Evolutionary conservation across 2,113 vertebrate species (phyloP).

Genomic region (Patagioenas fasciata): DNA sequence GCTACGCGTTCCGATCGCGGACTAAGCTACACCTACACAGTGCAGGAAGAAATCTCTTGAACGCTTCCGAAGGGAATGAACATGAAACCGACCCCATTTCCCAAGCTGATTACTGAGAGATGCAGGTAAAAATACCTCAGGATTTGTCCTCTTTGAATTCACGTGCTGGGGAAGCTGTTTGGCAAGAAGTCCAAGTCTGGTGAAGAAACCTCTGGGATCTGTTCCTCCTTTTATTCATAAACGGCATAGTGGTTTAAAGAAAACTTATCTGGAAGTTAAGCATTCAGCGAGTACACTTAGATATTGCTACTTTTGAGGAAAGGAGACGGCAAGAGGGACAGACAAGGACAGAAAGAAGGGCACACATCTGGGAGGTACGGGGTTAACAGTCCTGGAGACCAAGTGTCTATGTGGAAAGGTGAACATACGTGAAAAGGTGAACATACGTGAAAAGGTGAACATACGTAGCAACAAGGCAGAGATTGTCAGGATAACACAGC

Average conservation of each 20-base stretch:
- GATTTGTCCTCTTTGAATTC: background rate
- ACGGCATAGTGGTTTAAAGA: background rate
- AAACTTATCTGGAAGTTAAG: constrained; percentile 6
- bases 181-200: constrained; percentile 51
- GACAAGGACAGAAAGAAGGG: background rate
- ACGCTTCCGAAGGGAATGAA: constrained; percentile 32
- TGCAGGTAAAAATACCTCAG: background rate
- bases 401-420: background rate
- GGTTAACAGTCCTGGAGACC: constrained; percentile 37
- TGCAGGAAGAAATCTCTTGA: constrained; percentile 53
- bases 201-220: constrained; percentile 39
- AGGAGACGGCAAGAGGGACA: background rate
- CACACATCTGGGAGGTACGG: background rate
- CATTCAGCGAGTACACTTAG: background rate
- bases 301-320: constrained; percentile 22
- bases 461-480: background rate
- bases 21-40: constrained; percentile 26
- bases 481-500: background rate
- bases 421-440: background rate
- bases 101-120: constrained; percentile 15
- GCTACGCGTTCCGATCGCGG: background rate
- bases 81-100: background rate
- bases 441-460: background rate
- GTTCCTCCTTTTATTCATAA: background rate
- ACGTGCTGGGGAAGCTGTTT: background rate